phyloP scores from a whole-genome alignment of 2,888 invertebrate species.

The Xanthorhoe spadicearia region DNA sequence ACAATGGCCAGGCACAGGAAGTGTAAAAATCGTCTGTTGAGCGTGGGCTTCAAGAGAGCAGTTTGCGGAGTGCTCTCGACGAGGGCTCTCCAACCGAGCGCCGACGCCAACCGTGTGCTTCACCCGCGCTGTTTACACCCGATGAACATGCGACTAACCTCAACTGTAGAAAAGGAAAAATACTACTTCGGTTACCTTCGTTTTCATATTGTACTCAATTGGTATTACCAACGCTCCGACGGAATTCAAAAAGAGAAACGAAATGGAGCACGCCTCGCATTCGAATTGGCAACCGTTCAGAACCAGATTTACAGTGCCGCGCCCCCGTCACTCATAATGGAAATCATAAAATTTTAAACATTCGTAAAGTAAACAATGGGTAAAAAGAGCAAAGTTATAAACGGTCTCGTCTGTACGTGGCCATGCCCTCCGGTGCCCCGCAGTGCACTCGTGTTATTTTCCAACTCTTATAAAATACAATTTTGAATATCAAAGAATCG shows the following conservation, averaged over 20 bases:
- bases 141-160: constrained; percentile 52
- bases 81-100: constrained; percentile 68
- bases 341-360: constrained; percentile 79
- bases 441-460: constrained; percentile 54
- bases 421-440: constrained; percentile 64
- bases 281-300: constrained; percentile 78
- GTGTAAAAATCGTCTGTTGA: constrained; percentile 68
- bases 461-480: constrained; percentile 58
- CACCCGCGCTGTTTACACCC: constrained; percentile 71
- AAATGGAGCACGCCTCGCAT: constrained; percentile 58
- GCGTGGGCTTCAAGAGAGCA: constrained; percentile 71
- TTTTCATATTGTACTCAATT: constrained; percentile 47
- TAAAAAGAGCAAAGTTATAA: constrained; percentile 74
- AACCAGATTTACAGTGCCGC: constrained; percentile 69
- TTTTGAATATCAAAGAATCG: constrained; percentile 55
- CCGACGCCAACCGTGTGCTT: constrained; percentile 61
- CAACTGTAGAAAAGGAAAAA: constrained; percentile 35
- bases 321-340: constrained; percentile 72
- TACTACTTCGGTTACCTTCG: constrained; percentile 38
- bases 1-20: constrained; percentile 57
- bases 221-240: constrained; percentile 54
- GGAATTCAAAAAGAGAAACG: constrained; percentile 62
- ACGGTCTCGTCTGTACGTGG: constrained; percentile 57
- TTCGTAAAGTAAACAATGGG: constrained; percentile 82
- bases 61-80: constrained; percentile 68